These are phyloP conservation scores for Tetrax tetrax DNA, from an alignment of 2,113 vertebrate species.

Conservation along the genomic window DNA sequence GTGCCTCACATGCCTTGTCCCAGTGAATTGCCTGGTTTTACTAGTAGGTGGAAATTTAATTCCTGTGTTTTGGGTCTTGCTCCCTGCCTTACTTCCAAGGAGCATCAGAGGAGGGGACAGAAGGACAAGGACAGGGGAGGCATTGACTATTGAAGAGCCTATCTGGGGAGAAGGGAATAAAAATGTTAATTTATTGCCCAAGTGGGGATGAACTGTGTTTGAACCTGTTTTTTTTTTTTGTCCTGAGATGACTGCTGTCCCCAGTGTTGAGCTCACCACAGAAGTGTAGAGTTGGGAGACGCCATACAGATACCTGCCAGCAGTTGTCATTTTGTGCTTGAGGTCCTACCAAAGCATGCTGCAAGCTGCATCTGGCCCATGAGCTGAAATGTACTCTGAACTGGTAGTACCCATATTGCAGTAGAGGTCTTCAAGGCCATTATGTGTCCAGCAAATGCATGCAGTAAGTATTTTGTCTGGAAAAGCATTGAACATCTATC, in stretches of 20 bases:
- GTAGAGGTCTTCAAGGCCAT: not conserved
- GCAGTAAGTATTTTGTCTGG: not conserved
- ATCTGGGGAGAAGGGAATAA: not conserved
- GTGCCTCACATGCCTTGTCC: not conserved
- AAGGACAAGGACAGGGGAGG: not conserved
- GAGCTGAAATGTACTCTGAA: not conserved
- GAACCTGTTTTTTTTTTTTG: not conserved
- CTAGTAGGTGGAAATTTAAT: not conserved
- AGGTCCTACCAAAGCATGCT: not conserved
- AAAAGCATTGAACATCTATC: not conserved
- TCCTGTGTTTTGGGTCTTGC: not conserved
- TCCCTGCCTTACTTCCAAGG: not conserved
- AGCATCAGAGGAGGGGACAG: not conserved
- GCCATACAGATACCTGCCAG: not conserved
- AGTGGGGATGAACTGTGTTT: not conserved
- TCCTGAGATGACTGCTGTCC: not conserved
- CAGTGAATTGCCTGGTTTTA: not conserved
- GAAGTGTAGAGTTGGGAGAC: fast-evolving
- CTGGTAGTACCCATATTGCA: not conserved
- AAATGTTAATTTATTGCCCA: not conserved
- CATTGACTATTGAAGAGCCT: not conserved
- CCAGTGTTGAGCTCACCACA: not conserved
- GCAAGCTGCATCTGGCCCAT: not conserved
- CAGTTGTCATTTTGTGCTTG: not conserved
- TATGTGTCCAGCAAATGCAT: not conserved